Percentiles rank a stretch among this genome's conserved stretches.
These are phyloP conservation scores for Antheraea mylitta DNA, from an alignment of 1,140 invertebrate species.

Conservation along the genomic window DNA sequence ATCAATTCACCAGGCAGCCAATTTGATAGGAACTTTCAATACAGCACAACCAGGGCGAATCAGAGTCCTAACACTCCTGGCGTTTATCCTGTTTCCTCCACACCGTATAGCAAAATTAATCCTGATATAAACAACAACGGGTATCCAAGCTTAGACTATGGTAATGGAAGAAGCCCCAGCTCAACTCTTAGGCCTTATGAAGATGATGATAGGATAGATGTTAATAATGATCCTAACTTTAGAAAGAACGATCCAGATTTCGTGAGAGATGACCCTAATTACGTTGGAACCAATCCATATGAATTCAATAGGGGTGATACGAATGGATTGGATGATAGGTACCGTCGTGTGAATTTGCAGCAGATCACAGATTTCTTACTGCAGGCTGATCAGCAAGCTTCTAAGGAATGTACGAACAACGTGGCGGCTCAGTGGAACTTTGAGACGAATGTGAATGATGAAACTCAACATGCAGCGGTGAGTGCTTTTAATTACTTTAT, in stretches of 20 bases:
- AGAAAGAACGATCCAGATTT: slow-evolving; percentile 68
- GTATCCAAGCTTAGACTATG: slow-evolving; percentile 55
- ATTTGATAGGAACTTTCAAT: slow-evolving; percentile 62
- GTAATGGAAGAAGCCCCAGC: slow-evolving; percentile 47
- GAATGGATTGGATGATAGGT: slow-evolving; percentile 59
- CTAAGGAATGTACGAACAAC: slow-evolving; percentile 89
- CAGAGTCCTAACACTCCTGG: slow-evolving; percentile 48
- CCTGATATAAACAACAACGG: slow-evolving; percentile 75
- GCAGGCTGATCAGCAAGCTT: slow-evolving; percentile 85
- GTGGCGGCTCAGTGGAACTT: slow-evolving; percentile 92
- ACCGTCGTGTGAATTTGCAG: slow-evolving; percentile 54
- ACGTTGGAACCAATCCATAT: slow-evolving; percentile 60
- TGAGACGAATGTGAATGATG: slow-evolving; percentile 91
- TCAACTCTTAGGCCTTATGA: slow-evolving; percentile 59
- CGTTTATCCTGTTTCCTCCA: slow-evolving; percentile 60
- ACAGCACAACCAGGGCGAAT: slow-evolving; percentile 48
- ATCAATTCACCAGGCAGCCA: slow-evolving; percentile 56
- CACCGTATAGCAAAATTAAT: slow-evolving; percentile 60
- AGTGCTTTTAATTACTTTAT: slow-evolving; percentile 64
- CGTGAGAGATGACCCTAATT: slow-evolving; percentile 60
- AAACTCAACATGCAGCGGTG: slow-evolving; percentile 89
- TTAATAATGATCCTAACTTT: slow-evolving; percentile 69
- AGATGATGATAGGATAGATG: slow-evolving; percentile 64
- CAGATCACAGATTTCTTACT: slow-evolving; percentile 80
- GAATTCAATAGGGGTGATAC: slow-evolving; percentile 54